phyloP scores from a whole-genome alignment of 2,113 vertebrate genomes.

The Pithys albifrons region DNA sequence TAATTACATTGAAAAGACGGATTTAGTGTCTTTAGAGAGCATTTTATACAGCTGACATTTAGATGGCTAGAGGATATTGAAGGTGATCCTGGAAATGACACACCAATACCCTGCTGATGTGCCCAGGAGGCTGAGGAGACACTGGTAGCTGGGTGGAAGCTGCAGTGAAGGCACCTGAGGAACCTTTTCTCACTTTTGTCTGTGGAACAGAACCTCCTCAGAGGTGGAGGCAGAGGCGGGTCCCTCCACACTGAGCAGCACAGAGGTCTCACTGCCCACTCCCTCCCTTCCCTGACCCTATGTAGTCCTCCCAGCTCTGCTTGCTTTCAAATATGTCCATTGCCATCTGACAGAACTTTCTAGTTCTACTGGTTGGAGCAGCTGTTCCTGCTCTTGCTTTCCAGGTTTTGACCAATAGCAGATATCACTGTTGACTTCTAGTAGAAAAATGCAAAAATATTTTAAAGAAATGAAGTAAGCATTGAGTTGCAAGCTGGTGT shows the following conservation, averaged over 20 bases:
- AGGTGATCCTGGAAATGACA: background rate
- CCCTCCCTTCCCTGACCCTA: background rate
- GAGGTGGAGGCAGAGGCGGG: background rate
- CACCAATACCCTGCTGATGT: background rate
- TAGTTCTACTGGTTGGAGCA: background rate
- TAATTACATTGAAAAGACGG: conserved; percentile 20
- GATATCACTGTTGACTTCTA: background rate
- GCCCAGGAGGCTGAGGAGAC: background rate
- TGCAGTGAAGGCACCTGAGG: background rate
- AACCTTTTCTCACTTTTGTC: background rate
- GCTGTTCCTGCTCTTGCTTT: background rate
- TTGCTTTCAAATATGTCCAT: background rate
- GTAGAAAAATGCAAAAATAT: background rate
- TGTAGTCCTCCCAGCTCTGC: background rate
- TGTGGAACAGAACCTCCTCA: background rate
- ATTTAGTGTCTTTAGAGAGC: background rate
- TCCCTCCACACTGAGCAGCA: background rate
- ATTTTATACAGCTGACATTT: conserved; percentile 6
- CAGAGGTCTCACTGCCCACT: background rate
- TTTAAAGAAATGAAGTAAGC: background rate
- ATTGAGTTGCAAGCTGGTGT: background rate
- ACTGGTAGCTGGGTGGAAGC: background rate
- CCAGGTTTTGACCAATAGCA: background rate
- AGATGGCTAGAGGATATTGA: background rate
- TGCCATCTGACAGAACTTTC: background rate